These are phyloP conservation scores for Agrotis puta DNA, from an alignment of 2,888 invertebrate species.

Conservation along the genomic window DNA sequence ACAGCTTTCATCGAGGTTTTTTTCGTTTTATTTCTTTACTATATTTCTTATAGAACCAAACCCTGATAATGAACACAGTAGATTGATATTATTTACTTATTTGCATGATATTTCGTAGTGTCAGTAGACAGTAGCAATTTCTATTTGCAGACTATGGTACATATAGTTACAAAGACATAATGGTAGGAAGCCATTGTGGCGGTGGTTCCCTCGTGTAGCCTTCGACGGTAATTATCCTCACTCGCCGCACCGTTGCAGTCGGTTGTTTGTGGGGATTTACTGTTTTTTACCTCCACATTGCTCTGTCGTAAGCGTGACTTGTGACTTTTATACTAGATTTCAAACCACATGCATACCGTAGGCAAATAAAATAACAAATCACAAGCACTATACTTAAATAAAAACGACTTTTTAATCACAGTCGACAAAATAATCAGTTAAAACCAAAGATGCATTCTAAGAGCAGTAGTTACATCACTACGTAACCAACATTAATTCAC, in stretches of 20 bases:
- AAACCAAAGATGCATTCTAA: slow-evolving; percentile 8
- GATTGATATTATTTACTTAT: slow-evolving; percentile 2
- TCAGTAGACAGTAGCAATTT: slow-evolving; percentile 31
- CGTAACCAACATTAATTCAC: slow-evolving; percentile 35
- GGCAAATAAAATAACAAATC: slow-evolving; percentile 1
- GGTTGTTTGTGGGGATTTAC: slow-evolving; percentile 64
- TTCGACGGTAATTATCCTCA: slow-evolving; percentile 78
- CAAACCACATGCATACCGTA: slow-evolving; percentile 23
- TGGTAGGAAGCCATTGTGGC: slow-evolving; percentile 78
- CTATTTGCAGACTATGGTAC: slow-evolving; percentile 37
- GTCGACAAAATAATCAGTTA: slow-evolving; percentile 7
- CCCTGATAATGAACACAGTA: slow-evolving; percentile 7
- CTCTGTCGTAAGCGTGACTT: slow-evolving; percentile 37
- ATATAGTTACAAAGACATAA: slow-evolving; percentile 69
- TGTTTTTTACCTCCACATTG: slow-evolving; percentile 59
- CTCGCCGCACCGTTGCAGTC: slow-evolving; percentile 66
- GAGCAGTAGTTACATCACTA: slow-evolving; percentile 44
- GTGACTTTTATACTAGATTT: slow-evolving; percentile 30
- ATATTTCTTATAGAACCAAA: slow-evolving; percentile 27
- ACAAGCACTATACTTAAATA: background rate
- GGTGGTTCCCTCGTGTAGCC: slow-evolving; percentile 79
- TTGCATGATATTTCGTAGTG: slow-evolving; percentile 30
- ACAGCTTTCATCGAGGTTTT: slow-evolving; percentile 71
- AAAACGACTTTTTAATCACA: slow-evolving; percentile 8
- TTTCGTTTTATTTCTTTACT: slow-evolving; percentile 77